Conservation (phyloP, 2,888 invertebrate genomes). For the Gari tellinella region DNA sequence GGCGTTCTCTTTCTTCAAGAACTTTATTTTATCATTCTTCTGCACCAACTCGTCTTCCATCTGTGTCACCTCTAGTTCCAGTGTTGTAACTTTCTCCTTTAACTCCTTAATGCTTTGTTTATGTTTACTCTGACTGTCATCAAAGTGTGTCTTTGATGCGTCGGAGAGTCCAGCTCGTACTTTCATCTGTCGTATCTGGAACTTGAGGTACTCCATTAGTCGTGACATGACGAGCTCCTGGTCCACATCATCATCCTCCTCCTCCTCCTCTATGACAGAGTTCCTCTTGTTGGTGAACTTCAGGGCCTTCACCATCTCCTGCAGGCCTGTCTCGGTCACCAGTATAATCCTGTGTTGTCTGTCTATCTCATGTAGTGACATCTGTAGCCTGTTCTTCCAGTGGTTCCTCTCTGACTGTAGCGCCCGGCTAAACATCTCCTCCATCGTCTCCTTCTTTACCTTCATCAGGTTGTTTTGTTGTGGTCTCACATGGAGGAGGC, state of each 20-base stretch:
- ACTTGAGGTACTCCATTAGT: constrained; percentile 63
- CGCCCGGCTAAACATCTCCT: constrained; percentile 52
- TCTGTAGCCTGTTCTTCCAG: constrained; percentile 72
- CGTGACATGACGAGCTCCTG: constrained; percentile 35
- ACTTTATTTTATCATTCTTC: constrained; percentile 63
- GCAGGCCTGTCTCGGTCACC: constrained; percentile 61
- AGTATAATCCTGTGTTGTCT: constrained; percentile 68
- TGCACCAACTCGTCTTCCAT: constrained; percentile 46
- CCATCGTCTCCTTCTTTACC: constrained; percentile 31
- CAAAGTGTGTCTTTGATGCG: constrained; percentile 38
- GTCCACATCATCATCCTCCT: constrained; percentile 58
- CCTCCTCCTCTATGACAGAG: constrained; percentile 40
- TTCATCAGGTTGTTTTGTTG: constrained; percentile 40
- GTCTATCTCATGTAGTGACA: constrained; percentile 72
- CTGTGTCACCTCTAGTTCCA: constrained; percentile 57
- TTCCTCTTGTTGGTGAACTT: constrained; percentile 24
- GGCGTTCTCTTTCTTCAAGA: constrained; percentile 66
- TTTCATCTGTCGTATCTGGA: constrained; percentile 59
- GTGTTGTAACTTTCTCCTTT: constrained; percentile 57
- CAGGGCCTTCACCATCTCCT: constrained; percentile 63
- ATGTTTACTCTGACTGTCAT: constrained; percentile 41
- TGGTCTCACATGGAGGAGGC: constrained; percentile 46
- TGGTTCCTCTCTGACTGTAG: constrained; percentile 74
- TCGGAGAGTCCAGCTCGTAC: constrained; percentile 57
- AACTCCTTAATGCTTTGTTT: constrained; percentile 56